Conservation (phyloP, 2,113 vertebrate species). For the Chloropsis cyanopogon region DNA sequence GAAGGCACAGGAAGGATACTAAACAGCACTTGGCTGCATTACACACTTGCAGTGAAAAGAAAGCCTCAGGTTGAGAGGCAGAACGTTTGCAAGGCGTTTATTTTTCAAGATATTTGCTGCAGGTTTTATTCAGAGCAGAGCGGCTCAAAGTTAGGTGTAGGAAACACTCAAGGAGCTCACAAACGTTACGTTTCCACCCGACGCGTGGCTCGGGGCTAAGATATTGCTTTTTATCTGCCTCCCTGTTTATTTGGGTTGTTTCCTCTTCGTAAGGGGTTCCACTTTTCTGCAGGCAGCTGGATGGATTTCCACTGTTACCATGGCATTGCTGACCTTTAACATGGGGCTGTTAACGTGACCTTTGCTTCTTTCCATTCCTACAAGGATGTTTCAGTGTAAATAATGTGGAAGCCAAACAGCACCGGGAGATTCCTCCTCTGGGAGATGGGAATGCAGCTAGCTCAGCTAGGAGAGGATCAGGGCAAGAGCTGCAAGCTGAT, state of each 20-base stretch:
- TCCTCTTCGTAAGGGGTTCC: neutral
- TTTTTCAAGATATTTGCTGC: neutral
- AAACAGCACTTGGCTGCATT: conserved; percentile 37
- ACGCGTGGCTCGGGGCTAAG: neutral
- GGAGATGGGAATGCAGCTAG: neutral
- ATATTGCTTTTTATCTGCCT: neutral
- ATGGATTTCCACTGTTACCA: conserved; percentile 37
- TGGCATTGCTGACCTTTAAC: conserved; percentile 47
- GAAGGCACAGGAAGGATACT: conserved; percentile 65
- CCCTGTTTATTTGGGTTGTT: conserved; percentile 36
- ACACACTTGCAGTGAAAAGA: neutral
- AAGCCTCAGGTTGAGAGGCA: neutral
- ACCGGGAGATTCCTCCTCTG: conserved; percentile 7
- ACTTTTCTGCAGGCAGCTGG: conserved; percentile 8
- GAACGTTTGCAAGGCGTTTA: neutral
- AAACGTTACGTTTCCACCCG: neutral
- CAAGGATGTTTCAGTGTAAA: conserved; percentile 44
- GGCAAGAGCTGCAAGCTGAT: neutral
- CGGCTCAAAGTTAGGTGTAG: neutral
- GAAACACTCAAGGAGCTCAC: neutral
- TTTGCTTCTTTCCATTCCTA: conserved; percentile 58
- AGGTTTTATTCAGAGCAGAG: neutral
- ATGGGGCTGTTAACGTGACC: conserved; percentile 19
- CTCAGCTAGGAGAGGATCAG: neutral
- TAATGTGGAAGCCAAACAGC: conserved; percentile 31